A percentile compares a stretch with the other conserved stretches of the same genome.
Evolutionary conservation across 2,113 vertebrate genomes (phyloP).

Genomic region (Falco punctatus): DNA sequence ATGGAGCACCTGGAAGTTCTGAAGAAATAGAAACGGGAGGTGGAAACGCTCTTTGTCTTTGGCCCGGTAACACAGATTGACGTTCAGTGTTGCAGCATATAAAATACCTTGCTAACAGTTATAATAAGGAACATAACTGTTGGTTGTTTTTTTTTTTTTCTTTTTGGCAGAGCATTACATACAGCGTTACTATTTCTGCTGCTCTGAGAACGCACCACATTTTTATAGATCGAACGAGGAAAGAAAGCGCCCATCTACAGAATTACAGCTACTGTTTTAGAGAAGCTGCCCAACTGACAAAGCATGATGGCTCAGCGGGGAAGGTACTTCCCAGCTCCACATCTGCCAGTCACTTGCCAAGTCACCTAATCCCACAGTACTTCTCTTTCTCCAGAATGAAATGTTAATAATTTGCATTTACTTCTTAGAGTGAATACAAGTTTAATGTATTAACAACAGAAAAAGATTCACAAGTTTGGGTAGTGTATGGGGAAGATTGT

Average conservation of each 20-base stretch:
- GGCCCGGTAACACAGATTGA: neutral
- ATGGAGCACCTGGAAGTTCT: constrained; percentile 91
- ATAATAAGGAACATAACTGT: neutral
- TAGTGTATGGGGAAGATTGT: neutral
- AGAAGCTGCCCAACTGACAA: neutral
- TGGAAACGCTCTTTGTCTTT: neutral
- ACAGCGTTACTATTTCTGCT: neutral
- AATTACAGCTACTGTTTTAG: neutral
- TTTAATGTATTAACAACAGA: neutral
- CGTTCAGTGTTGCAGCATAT: neutral
- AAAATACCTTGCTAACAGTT: neutral
- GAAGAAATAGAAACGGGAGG: neutral
- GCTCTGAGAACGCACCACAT: neutral
- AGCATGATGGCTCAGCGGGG: neutral
- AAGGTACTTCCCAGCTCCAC: neutral
- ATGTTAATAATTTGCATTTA: neutral
- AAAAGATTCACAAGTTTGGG: neutral
- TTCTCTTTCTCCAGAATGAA: neutral
- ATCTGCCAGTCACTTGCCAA: neutral
- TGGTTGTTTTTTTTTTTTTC: too few relatives aligned
- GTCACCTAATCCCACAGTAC: neutral
- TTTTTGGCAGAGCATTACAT: neutral
- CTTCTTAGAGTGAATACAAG: neutral
- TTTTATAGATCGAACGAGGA: neutral
- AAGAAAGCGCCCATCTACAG: neutral